These are phyloP conservation scores for Polyploca ridens DNA, from an alignment of 2,888 invertebrate genomes.

Conservation along the genomic window DNA sequence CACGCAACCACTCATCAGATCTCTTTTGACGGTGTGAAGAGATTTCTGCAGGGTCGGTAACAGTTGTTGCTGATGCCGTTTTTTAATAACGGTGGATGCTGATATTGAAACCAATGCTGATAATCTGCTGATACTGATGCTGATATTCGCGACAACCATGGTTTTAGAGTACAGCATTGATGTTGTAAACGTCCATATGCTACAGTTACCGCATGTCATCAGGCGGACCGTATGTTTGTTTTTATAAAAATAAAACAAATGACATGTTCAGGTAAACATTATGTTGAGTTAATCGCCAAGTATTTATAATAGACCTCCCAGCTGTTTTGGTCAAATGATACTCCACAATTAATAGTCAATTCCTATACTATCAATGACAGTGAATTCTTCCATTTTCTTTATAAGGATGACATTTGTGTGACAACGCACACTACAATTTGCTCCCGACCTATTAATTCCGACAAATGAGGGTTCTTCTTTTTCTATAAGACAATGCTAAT, in stretches of 20 bases:
- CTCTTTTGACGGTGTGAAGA: too few relatives aligned
- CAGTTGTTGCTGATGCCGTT: too few relatives aligned
- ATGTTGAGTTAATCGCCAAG: neutral
- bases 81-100: too few relatives aligned
- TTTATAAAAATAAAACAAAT: neutral
- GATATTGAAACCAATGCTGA: too few relatives aligned
- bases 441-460: slow-evolving; percentile 17
- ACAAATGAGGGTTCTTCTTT: slow-evolving; percentile 19
- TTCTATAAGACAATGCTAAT: slow-evolving; percentile 27
- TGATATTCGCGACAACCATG: too few relatives aligned
- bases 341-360: slow-evolving; percentile 37
- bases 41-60: too few relatives aligned
- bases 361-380: slow-evolving; percentile 28
- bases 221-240: too few relatives aligned
- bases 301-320: neutral
- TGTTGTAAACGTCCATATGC: too few relatives aligned
- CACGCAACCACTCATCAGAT: too few relatives aligned
- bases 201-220: too few relatives aligned
- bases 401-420: slow-evolving; percentile 13
- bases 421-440: slow-evolving; percentile 10
- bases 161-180: too few relatives aligned
- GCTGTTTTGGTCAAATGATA: slow-evolving; percentile 4
- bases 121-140: too few relatives aligned
- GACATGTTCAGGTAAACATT: neutral
- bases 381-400: slow-evolving; percentile 9